Evolutionary conservation across 2,113 vertebrate genomes (phyloP), one percentile per base, ranked within the genome.

Genomic region (Grantiella picta): DNA sequence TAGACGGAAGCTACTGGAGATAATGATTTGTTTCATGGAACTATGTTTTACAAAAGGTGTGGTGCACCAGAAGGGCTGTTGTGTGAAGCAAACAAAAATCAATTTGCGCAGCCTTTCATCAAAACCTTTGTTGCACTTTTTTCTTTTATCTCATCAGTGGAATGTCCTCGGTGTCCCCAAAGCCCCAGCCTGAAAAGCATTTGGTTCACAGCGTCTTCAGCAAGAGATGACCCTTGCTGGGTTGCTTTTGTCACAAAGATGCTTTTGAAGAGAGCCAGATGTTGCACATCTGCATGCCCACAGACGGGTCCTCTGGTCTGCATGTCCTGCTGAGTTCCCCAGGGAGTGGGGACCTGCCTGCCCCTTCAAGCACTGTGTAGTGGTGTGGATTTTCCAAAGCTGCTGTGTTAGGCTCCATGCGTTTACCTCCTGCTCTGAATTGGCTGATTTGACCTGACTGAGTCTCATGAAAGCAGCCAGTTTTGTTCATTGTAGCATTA

Each of bases 1-100:
- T 53, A 77, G 88, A 91, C 8, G 27, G 95, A 97, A 97, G 92
- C 25, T 82, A 66, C 86, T 57, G 53, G 77, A 90, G 91, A 90
- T 81, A 92, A 82, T 89, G 29, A 66, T 91, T 89, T 52, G 59
- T 78, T 87, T 81, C 72, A 80, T 73, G 84, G 70, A 86, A 31
- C 40, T 54, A 3, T 61, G 17, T 92, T 92, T 95, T 68, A 70
- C 45, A 29, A 65, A 93, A 96, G 92, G 80, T 82, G 78, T 88
- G 93, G 73, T 73, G 21, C 69, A 57, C 6, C 9, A 77, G 66
- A 63, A 78, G 25, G 54, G 71, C 86, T 65, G 28, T 42, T 90
- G 50, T 5, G 7, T 85, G 72, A 79, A 29, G 29, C 65, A 80
- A 90, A 81, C 59, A 90, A 14, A 38, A 40, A 50, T 53, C 49